Conservation (phyloP, 2,888 invertebrate genomes). For the Dichetophora obliterata region DNA sequence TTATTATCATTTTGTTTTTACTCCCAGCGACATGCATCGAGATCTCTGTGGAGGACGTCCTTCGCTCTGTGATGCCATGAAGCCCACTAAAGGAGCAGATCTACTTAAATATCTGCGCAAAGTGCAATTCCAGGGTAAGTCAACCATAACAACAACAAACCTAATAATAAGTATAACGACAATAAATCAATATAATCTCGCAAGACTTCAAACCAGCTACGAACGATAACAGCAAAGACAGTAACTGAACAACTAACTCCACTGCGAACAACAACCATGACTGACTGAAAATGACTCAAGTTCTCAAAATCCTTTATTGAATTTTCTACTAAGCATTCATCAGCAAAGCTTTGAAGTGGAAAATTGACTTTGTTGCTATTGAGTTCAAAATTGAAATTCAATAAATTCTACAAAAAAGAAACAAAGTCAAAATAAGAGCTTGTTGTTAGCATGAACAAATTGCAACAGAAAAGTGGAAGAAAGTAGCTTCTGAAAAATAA, state of each 20-base stretch:
- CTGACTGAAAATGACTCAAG: slow-evolving; percentile 2
- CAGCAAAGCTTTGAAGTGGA: slow-evolving; percentile 60
- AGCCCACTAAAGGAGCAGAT: slow-evolving; percentile 88
- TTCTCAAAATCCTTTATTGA: slow-evolving; percentile 22
- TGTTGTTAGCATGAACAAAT: not conserved
- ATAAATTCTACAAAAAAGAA: slow-evolving; percentile 53
- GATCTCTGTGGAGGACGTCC: slow-evolving; percentile 81
- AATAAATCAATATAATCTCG: not conserved
- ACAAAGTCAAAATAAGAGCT: not conserved
- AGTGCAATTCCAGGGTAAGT: slow-evolving; percentile 88
- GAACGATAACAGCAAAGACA: too few species aligned
- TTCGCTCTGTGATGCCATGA: slow-evolving; percentile 90
- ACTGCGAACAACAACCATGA: too few species aligned
- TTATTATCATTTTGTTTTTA: not conserved
- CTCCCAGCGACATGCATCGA: slow-evolving; percentile 84
- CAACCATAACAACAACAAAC: not conserved
- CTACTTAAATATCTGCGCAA: slow-evolving; percentile 86
- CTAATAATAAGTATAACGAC: not conserved
- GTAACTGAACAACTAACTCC: too few species aligned
- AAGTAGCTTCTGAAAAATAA: not conserved
- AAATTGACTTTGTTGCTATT: slow-evolving; percentile 65
- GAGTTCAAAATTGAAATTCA: slow-evolving; percentile 65
- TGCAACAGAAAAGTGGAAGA: not conserved
- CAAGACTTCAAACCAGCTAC: too few species aligned
- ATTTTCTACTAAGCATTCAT: slow-evolving; percentile 43